Base-by-base conservation (phyloP, 2,797 vertebrate species). In the Malurus splendens region DNA sequence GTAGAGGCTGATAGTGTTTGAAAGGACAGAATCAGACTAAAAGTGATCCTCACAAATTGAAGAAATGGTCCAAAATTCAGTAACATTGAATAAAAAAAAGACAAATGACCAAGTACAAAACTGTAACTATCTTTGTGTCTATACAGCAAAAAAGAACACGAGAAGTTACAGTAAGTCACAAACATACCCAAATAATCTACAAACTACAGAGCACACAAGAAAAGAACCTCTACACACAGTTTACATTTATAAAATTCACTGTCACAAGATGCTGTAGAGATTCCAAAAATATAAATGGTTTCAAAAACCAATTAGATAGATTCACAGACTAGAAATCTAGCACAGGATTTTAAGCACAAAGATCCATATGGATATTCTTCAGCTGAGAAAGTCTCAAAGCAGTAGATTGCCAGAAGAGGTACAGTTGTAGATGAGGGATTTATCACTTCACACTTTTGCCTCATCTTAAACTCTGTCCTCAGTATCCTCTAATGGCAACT, bases 321-420 rank as follows among this genome's bases (percentile, higher is more conserved):
- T 78, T 62, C 73, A 85, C n/a, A 83, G 52, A 87, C 60, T 32
- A 81, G 55, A 81, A 75, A 48, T 75, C 51, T 81, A 87, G 55
- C 51, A 80, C 3, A 27, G 55, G 50, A 56, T 75, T 66, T 52
- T 87, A 90, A 86, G 70, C 90, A 47, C 76, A 86, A 82, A 93
- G 83, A 85, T 88, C 64, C 89, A 74, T 8, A 4, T 36, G 74
- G 52, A 68, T n/a, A 78, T 45, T 45, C 85, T 81, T 79, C 87
- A 93, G 92, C 91, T 86, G 92, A 83, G 74, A 92, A 82, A 81
- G 51, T 60, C 87, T 92, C 87, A 92, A 78, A 87, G 80, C 90
- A 89, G 87, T 32, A 85, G 55, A 78, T 57, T 86, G 87, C 79
- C 89, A 87, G 51, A 90, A 89, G 73, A 90, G 87, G 59, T 89